These are phyloP conservation scores for Drosophila paulistorum DNA, from an alignment of 1,140 invertebrate species.

Conservation along the genomic window DNA sequence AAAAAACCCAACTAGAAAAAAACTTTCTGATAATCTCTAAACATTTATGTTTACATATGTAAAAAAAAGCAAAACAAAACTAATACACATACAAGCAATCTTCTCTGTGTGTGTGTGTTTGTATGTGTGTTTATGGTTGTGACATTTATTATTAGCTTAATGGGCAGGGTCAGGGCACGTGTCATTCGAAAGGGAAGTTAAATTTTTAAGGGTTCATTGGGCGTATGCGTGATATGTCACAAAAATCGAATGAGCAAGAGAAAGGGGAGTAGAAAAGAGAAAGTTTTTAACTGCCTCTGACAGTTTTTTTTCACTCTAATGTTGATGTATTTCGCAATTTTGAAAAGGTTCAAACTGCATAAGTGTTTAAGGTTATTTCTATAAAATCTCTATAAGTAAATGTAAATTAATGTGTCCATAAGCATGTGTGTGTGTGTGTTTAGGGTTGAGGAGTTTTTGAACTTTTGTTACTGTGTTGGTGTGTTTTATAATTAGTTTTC, in stretches of 20 bases:
- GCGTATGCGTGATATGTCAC: constrained; percentile 16
- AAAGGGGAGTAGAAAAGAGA: not conserved
- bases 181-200: not conserved
- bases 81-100: not conserved
- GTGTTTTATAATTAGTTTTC: constrained; percentile 15
- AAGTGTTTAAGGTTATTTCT: constrained; percentile 7
- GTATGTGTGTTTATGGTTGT: not conserved
- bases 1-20: not conserved
- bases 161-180: constrained; percentile 5
- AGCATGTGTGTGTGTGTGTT: not conserved
- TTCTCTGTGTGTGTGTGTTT: not conserved
- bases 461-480: not conserved
- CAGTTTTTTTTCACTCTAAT: not conserved
- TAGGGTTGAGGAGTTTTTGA: not conserved
- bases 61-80: constrained; percentile 6
- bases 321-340: constrained; percentile 10
- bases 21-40: constrained; percentile 18
- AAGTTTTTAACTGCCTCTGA: constrained; percentile 8
- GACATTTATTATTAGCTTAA: constrained; percentile 23
- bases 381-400: constrained; percentile 43
- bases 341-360: constrained; percentile 7
- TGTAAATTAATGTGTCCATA: constrained; percentile 1
- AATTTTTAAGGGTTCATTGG: constrained; percentile 11
- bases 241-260: not conserved
- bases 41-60: constrained; percentile 18